phyloP scores from a whole-genome alignment of 2,797 vertebrate genomes.

The Sphenopsis melanotis region DNA sequence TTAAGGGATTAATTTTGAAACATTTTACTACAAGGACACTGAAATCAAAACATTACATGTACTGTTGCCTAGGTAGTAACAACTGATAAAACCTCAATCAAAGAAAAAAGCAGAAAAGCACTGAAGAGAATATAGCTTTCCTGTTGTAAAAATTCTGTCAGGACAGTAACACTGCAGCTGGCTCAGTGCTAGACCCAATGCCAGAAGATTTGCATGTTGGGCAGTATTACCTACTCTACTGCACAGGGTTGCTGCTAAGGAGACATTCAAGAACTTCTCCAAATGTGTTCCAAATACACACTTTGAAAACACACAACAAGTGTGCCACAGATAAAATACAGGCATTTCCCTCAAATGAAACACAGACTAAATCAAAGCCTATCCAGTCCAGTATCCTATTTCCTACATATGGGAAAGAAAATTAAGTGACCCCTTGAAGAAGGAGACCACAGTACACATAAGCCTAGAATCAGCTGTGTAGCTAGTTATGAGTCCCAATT shows the following conservation, averaged over 20 bases:
- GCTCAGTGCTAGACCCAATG: neutral
- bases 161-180: neutral
- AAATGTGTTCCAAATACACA: neutral
- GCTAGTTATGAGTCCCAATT: neutral
- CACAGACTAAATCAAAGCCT: conserved; percentile 38
- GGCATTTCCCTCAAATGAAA: conserved; percentile 21
- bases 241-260: neutral
- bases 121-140: neutral
- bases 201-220: neutral
- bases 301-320: conserved; percentile 2
- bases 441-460: neutral
- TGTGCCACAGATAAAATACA: conserved; percentile 41
- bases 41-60: neutral
- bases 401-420: conserved; percentile 24
- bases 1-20: conserved; percentile 1
- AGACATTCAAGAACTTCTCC: neutral
- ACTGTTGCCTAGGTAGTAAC: neutral
- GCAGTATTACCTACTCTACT: neutral
- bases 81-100: neutral
- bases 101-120: neutral
- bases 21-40: neutral
- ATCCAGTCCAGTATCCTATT: conserved; percentile 3
- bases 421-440: conserved; percentile 2
- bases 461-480: conserved; percentile 5
- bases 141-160: neutral